These are phyloP conservation scores for Heterodera carotae DNA, from an alignment of 1,140 invertebrate genomes.

Conservation along the genomic window DNA sequence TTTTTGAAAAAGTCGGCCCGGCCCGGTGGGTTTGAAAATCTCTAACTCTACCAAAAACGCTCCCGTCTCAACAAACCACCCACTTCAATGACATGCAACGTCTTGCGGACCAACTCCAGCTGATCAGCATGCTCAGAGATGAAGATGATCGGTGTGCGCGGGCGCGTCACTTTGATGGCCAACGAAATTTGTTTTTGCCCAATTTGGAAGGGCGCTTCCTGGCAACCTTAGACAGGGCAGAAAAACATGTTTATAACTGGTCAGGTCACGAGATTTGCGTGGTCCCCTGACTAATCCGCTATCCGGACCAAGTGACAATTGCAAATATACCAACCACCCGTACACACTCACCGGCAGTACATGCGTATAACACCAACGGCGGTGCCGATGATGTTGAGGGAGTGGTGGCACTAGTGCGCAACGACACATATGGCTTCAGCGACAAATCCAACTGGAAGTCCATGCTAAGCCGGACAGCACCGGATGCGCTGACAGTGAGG, in stretches of 20 bases:
- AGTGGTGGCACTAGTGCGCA: slow-evolving; percentile 32
- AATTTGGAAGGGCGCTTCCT: slow-evolving; percentile 49
- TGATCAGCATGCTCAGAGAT: slow-evolving; percentile 86
- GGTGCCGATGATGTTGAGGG: slow-evolving; percentile 1
- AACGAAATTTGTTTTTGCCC: slow-evolving; percentile 34
- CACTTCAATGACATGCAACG: slow-evolving; percentile 86
- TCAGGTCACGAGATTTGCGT: too few species aligned
- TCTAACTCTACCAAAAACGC: too few species aligned
- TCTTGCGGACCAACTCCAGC: slow-evolving; percentile 85
- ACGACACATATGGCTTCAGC: slow-evolving; percentile 50
- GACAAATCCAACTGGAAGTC: slow-evolving; percentile 49
- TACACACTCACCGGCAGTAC: slow-evolving; percentile 53
- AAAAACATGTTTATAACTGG: too few species aligned
- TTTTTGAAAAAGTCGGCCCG: too few species aligned
- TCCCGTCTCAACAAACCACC: slow-evolving; percentile 69
- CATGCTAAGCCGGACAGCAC: slow-evolving; percentile 33
- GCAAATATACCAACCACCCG: too few species aligned
- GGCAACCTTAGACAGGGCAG: slow-evolving; percentile 39
- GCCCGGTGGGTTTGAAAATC: too few species aligned
- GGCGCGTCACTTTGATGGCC: slow-evolving; percentile 90
- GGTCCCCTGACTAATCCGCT: too few species aligned
- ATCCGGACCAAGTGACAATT: too few species aligned
- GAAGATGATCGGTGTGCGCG: slow-evolving; percentile 86
- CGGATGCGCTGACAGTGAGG: slow-evolving; percentile 29
- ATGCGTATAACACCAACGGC: slow-evolving; percentile 44